Conservation (phyloP, 1,140 invertebrate species). For the Triops longicaudatus region DNA sequence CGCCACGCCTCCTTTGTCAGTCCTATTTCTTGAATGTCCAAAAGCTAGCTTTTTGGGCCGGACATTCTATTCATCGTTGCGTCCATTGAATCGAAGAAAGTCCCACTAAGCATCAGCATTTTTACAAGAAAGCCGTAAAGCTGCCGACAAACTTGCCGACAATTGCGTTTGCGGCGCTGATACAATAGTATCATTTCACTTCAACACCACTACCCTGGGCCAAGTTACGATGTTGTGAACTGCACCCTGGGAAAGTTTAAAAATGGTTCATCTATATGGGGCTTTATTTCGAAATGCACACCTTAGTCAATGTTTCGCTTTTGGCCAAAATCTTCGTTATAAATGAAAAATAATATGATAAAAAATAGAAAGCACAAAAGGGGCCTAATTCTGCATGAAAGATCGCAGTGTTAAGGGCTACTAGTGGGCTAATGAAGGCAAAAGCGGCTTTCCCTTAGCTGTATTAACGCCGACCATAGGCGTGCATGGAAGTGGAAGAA, state of each 20-base stretch:
- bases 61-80: conserved; percentile 12
- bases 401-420: not conserved
- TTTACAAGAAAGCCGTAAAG: not conserved
- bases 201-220: not conserved
- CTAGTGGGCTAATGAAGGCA: not conserved
- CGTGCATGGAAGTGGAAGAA: not conserved
- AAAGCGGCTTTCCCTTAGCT: not conserved
- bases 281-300: not conserved
- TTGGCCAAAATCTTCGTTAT: not conserved
- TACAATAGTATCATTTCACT: conserved; percentile 1
- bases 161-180: conserved; percentile 3
- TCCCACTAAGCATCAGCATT: not conserved
- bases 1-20: not conserved
- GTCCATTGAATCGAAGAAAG: conserved; percentile 6
- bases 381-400: not conserved
- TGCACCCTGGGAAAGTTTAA: not conserved
- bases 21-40: not conserved
- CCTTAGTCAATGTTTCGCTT: not conserved
- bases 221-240: not conserved
- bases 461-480: conserved; percentile 7
- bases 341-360: not conserved
- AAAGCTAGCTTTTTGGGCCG: not conserved
- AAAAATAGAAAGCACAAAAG: not conserved
- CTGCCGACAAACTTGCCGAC: not conserved
- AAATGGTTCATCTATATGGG: not conserved